A percentile compares a stretch with the other conserved stretches of the same genome.
Conservation (phyloP, 2,797 vertebrate genomes). For the Anguilla megastoma region DNA sequence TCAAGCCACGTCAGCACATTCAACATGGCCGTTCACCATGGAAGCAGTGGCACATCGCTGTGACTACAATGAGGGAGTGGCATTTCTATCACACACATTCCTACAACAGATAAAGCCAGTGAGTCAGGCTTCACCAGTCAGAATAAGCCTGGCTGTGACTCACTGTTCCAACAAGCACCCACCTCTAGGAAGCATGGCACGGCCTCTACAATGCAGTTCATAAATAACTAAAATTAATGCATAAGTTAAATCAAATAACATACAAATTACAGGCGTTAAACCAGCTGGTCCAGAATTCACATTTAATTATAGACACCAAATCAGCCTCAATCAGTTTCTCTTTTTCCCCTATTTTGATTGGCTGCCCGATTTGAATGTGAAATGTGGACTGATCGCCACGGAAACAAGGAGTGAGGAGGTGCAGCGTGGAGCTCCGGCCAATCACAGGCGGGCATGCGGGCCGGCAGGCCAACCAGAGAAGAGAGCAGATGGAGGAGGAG, state of each 20-base stretch:
- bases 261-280: neutral
- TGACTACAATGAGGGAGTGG: neutral
- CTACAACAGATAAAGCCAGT: neutral
- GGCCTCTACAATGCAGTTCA: neutral
- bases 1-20: neutral
- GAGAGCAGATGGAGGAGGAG: neutral
- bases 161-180: neutral
- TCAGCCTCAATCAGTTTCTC: neutral
- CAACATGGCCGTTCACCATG: neutral
- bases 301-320: neutral
- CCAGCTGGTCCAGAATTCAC: conserved; percentile 8
- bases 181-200: neutral
- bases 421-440: neutral
- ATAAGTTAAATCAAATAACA: neutral
- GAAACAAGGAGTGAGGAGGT: neutral
- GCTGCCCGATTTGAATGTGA: neutral
- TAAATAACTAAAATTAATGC: neutral
- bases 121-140: neutral
- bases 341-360: neutral
- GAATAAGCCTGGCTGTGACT: neutral
- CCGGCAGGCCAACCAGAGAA: neutral
- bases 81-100: neutral
- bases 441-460: neutral
- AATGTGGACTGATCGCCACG: neutral
- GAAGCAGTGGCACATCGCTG: neutral